Evolutionary conservation across 2,797 vertebrate genomes (phyloP).

Genomic region (Cygnus olor): DNA sequence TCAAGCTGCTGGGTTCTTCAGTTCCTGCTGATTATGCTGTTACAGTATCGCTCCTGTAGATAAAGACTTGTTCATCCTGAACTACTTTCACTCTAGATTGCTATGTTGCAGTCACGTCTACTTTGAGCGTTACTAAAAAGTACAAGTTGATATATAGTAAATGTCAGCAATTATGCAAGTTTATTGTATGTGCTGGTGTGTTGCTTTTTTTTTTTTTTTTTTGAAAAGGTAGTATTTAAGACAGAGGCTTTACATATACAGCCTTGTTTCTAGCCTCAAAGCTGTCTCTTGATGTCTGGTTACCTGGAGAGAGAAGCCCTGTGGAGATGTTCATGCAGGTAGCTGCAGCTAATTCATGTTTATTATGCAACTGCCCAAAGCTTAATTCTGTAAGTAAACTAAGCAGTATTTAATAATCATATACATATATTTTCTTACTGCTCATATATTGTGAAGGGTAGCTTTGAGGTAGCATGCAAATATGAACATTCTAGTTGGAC

Average conservation of each 20-base stretch:
- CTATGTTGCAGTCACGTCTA: neutral
- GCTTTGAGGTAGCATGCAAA: neutral
- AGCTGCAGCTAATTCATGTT: neutral
- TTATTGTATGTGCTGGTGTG: neutral
- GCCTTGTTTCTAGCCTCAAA: neutral
- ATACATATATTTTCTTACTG: neutral
- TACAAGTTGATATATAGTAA: neutral
- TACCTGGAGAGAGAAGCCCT: neutral
- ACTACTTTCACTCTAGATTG: neutral
- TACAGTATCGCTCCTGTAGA: neutral
- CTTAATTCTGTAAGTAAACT: neutral
- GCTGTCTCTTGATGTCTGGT: neutral
- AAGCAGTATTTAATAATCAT: neutral
- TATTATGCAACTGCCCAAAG: neutral
- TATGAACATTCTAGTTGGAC: neutral
- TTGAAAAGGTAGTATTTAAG: neutral
- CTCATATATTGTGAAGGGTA: neutral
- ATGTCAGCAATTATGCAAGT: neutral
- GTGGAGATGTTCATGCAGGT: neutral
- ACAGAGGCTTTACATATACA: neutral
- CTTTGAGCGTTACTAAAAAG: neutral
- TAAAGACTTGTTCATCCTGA: neutral
- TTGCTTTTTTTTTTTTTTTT: neutral
- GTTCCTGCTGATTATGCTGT: neutral
- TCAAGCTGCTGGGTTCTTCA: neutral